These are phyloP conservation scores for Phyllotreta cruciferae DNA, from an alignment of 2,888 invertebrate genomes.

Conservation along the genomic window DNA sequence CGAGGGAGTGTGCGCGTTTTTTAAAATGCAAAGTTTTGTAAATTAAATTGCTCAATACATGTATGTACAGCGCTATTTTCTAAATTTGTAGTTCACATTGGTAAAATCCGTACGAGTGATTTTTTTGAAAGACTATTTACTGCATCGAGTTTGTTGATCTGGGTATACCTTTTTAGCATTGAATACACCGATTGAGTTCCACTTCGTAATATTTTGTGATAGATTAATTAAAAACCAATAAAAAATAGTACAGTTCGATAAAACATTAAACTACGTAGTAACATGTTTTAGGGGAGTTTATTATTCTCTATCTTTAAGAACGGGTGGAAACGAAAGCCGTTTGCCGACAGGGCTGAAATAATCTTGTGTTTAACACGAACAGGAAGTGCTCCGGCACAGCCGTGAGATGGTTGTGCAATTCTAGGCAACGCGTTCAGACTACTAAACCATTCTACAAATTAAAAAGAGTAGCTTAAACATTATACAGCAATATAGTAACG, in stretches of 20 bases:
- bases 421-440: conserved; percentile 52
- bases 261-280: conserved; percentile 36
- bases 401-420: conserved; percentile 53
- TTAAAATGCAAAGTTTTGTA: neutral
- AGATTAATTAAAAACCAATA: conserved; percentile 24
- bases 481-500: conserved; percentile 31
- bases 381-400: conserved; percentile 49
- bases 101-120: too few species aligned
- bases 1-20: neutral
- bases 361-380: conserved; percentile 52
- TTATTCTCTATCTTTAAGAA: conserved; percentile 41
- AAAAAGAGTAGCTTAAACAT: conserved; percentile 48
- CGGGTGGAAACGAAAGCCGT: conserved; percentile 39
- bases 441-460: conserved; percentile 53
- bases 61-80: too few species aligned
- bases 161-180: too few species aligned
- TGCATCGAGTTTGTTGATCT: too few species aligned
- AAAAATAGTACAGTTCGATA: conserved; percentile 28
- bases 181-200: too few species aligned
- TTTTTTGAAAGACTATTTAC: too few species aligned
- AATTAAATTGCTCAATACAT: too few species aligned
- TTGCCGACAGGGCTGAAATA: conserved; percentile 46
- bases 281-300: conserved; percentile 41
- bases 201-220: too few species aligned
- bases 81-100: too few species aligned